Percentiles rank a stretch among this genome's conserved stretches.
These are phyloP conservation scores for Caenorhabditis briggsae DNA, from an alignment of 1,140 invertebrate genomes.

Conservation along the genomic window DNA sequence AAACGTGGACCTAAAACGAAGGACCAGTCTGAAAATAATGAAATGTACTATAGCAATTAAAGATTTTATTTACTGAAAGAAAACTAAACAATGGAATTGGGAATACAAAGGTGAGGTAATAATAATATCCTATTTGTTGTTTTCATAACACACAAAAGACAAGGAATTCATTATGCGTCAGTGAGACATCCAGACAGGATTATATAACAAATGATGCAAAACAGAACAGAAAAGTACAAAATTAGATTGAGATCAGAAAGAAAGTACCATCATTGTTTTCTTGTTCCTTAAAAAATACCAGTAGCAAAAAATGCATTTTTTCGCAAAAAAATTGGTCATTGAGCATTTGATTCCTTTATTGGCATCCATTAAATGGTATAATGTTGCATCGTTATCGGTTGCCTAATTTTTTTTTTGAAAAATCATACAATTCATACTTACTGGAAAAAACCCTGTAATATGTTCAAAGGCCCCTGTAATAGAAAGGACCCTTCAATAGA, in stretches of 20 bases:
- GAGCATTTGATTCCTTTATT: too few relatives aligned
- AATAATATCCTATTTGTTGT: neutral
- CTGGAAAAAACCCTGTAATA: too few relatives aligned
- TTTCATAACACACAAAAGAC: neutral
- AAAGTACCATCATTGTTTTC: too few relatives aligned
- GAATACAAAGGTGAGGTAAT: neutral
- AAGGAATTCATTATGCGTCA: constrained; percentile 6
- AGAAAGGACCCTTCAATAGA: too few relatives aligned
- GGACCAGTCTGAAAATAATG: neutral
- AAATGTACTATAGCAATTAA: neutral
- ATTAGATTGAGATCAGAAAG: neutral
- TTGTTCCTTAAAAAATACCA: too few relatives aligned
- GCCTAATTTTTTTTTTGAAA: too few relatives aligned
- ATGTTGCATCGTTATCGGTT: too few relatives aligned
- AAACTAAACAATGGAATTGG: neutral
- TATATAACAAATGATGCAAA: neutral
- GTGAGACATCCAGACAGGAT: constrained; percentile 6
- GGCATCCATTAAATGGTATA: too few relatives aligned
- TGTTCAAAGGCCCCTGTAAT: too few relatives aligned
- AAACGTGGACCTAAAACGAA: neutral
- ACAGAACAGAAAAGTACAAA: constrained; percentile 18
- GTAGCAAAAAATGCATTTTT: too few relatives aligned
- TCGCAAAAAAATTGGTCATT: too few relatives aligned
- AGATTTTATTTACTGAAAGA: neutral
- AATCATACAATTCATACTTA: too few relatives aligned